A percentile compares a stretch with the other conserved stretches of the same genome.
Evolutionary conservation across 1,140 invertebrate genomes (phyloP).

Genomic region (Dreissena rostriformis): DNA sequence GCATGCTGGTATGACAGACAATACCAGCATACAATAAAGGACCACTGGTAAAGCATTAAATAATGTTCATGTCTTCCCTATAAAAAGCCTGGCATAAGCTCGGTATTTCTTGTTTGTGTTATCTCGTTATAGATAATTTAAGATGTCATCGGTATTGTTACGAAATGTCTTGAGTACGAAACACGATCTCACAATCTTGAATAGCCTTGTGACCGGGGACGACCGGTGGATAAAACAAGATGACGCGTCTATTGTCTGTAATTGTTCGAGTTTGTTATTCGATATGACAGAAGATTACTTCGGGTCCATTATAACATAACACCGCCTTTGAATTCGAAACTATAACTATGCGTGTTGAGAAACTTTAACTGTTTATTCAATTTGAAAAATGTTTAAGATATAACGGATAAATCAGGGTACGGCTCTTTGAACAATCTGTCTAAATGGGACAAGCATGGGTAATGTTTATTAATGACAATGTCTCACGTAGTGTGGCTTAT

Average conservation of each 20-base stretch:
- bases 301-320: slow-evolving; percentile 38
- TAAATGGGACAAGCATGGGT: not conserved
- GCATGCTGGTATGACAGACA: too few relatives aligned
- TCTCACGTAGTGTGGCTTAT: too few relatives aligned
- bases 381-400: slow-evolving; percentile 47
- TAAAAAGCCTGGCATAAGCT: too few relatives aligned
- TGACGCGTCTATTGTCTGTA: slow-evolving; percentile 47
- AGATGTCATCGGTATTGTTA: slow-evolving; percentile 55
- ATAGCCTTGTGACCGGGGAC: slow-evolving; percentile 25
- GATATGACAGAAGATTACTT: slow-evolving; percentile 26
- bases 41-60: too few relatives aligned
- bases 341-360: slow-evolving; percentile 17
- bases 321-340: slow-evolving; percentile 24
- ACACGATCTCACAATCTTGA: slow-evolving; percentile 33
- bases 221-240: slow-evolving; percentile 30
- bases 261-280: slow-evolving; percentile 40
- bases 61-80: too few relatives aligned
- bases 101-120: slow-evolving; percentile 27
- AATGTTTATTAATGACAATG: too few relatives aligned
- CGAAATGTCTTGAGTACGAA: slow-evolving; percentile 40
- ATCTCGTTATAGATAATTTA: slow-evolving; percentile 56
- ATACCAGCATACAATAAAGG: too few relatives aligned
- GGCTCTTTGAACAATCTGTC: not conserved
- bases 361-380: slow-evolving; percentile 40
- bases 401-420: slow-evolving; percentile 40